Conservation (phyloP, 2,797 vertebrate species). For the Falco columbarius region DNA sequence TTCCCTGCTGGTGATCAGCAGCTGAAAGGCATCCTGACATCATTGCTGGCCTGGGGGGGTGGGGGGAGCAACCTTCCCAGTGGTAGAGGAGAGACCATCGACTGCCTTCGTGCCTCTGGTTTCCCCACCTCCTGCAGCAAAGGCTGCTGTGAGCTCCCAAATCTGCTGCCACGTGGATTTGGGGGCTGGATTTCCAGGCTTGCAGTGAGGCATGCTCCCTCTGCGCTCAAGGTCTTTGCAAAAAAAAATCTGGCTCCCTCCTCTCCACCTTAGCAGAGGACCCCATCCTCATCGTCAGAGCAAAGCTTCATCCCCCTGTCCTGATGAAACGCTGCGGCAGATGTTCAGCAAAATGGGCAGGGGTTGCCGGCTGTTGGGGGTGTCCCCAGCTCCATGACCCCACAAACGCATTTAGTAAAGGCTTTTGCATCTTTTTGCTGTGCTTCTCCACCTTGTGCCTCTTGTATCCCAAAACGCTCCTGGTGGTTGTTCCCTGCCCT, state of each 20-base stretch:
- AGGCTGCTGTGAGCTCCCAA: background rate
- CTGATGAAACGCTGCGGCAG: accelerated
- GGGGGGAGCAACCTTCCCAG: background rate
- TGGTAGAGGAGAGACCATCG: accelerated
- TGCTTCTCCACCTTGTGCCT: background rate
- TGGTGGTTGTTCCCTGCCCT: accelerated
- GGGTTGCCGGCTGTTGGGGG: no score
- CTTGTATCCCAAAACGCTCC: background rate
- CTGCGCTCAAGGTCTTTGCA: background rate
- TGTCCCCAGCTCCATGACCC: background rate
- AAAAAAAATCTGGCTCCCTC: background rate
- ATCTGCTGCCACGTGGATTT: background rate
- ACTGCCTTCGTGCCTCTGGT: background rate
- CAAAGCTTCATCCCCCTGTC: no score
- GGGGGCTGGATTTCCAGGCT: background rate
- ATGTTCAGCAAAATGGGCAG: accelerated
- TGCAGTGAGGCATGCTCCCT: background rate
- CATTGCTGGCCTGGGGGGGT: background rate
- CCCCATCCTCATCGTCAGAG: accelerated
- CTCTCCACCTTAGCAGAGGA: accelerated
- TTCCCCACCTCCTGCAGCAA: background rate
- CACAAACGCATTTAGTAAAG: background rate
- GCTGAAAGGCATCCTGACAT: background rate
- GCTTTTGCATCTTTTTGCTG: background rate
- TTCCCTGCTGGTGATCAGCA: background rate